Base-by-base conservation (phyloP, 2,113 vertebrate genomes). In the Pimephales promelas region DNA sequence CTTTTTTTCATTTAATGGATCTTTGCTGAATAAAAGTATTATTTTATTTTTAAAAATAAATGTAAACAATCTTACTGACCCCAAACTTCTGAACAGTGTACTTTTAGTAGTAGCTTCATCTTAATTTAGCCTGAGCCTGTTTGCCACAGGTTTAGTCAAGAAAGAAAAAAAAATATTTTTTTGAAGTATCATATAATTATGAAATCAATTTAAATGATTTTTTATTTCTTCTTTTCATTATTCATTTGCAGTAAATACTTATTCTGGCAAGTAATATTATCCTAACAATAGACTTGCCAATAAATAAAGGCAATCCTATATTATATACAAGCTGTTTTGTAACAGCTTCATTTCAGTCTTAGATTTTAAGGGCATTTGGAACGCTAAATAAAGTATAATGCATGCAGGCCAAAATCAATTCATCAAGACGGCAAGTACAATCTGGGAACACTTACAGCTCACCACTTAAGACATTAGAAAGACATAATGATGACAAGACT, bases 381-480 rank as follows among this genome's bases (percentile, higher is more conserved):
- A 47, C 5, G 1, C 11, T 5, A 26, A 6, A 47, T 14, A 71
- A 10, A 70, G 20, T 40, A 24, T 24, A 11, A 59, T 43, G 36
- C 68, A 45, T 45, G 13, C 40, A 45, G 13, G 68, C 40, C 68
- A 72, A 47, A 72, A 72, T 72, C 68, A 72, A 47, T 72, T 45
- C n/a, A 45, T 71, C 68, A 71, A 71, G 20, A 47, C n/a, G 4
- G 24, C n/a, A 3, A 72, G n/a, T 45, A 72, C 24, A 72, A 24
- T 45, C 40, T 72, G 40, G 68, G 40, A 24, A 72, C 40, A 16
- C 68, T 71, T 26, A 71, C 40, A 72, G n/a, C 11, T 72, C n/a
- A 45, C n/a, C n/a, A 72, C 68, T 72, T 72, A 72, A 26, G 24
- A 45, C 11, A 72, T 72, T 72, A 47, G 68, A 45, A 72, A 72